A percentile compares a stretch with the other conserved stretches of the same genome.
Conservation (phyloP, 2,888 invertebrate genomes). For the Serrognathus titanus region DNA sequence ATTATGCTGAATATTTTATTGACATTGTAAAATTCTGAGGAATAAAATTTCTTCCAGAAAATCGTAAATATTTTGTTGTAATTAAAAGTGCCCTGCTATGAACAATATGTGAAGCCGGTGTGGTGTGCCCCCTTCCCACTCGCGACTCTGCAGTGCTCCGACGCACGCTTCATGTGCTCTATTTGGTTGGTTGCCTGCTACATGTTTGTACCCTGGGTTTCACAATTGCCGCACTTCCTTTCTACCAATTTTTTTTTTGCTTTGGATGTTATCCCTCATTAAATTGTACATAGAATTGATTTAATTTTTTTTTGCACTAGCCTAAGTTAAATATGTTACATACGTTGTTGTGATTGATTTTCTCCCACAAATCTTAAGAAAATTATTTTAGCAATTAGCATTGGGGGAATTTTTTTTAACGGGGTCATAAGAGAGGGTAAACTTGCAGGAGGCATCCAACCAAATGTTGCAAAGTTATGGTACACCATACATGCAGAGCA, state of each 20-base stretch:
- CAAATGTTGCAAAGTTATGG: conserved; percentile 47
- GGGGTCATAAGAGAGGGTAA: conserved; percentile 37
- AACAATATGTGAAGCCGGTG: not conserved
- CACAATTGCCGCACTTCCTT: conserved; percentile 47
- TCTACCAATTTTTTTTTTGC: conserved; percentile 35
- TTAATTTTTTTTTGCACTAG: conserved; percentile 5
- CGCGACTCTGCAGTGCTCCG: conserved; percentile 36
- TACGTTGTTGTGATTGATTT: not conserved
- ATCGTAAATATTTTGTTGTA: too few relatives aligned
- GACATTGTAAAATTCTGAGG: not conserved
- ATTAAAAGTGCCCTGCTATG: too few relatives aligned
- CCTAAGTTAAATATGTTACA: conserved; percentile 4
- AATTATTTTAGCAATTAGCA: not conserved
- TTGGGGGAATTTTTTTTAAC: not conserved
- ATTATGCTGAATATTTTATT: not conserved
- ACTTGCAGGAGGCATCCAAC: conserved; percentile 51
- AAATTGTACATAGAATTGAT: conserved; percentile 2
- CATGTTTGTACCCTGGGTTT: conserved; percentile 53
- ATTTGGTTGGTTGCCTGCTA: conserved; percentile 53
- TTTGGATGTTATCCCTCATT: conserved; percentile 36
- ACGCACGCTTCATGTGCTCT: conserved; percentile 47
- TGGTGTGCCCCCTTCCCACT: conserved; percentile 50
- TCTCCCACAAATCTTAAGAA: not conserved
- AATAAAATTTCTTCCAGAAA: too few relatives aligned
- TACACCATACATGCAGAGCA: conserved; percentile 42